These are phyloP conservation scores for Lithobates sylvaticus DNA, from an alignment of 2,797 vertebrate species.

Conservation along the genomic window DNA sequence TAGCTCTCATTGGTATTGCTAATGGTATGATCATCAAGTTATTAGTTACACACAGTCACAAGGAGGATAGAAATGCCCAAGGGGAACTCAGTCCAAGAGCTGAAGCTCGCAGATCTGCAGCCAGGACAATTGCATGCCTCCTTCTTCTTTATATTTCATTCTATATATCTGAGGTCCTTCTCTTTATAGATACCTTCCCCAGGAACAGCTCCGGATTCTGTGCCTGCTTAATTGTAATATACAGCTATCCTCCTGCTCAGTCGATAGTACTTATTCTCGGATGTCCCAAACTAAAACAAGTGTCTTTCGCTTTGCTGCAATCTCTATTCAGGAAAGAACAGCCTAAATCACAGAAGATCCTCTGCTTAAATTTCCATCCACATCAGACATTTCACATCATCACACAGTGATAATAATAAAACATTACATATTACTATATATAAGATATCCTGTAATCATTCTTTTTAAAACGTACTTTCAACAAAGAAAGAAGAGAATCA, in stretches of 20 bases:
- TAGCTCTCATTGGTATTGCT: slow-evolving; percentile 40
- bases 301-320: neutral
- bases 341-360: neutral
- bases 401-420: no score
- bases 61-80: slow-evolving; percentile 17
- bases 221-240: slow-evolving; percentile 51
- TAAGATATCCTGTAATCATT: no score
- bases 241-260: slow-evolving; percentile 50
- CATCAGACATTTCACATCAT: neutral
- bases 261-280: slow-evolving; percentile 49
- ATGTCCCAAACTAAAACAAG: slow-evolving; percentile 47
- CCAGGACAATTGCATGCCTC: slow-evolving; percentile 34
- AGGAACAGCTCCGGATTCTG: slow-evolving; percentile 50
- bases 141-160: slow-evolving; percentile 43
- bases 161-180: slow-evolving; percentile 43
- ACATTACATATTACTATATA: no score
- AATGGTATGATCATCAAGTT: slow-evolving; percentile 46
- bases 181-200: slow-evolving; percentile 39
- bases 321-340: neutral
- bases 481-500: no score
- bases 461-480: no score
- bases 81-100: neutral
- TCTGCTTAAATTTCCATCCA: slow-evolving; percentile 13
- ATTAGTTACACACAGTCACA: slow-evolving; percentile 8
- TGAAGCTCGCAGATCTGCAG: slow-evolving; percentile 41